phyloP scores from a whole-genome alignment of 2,888 invertebrate genomes.

The Ligdia adustata region DNA sequence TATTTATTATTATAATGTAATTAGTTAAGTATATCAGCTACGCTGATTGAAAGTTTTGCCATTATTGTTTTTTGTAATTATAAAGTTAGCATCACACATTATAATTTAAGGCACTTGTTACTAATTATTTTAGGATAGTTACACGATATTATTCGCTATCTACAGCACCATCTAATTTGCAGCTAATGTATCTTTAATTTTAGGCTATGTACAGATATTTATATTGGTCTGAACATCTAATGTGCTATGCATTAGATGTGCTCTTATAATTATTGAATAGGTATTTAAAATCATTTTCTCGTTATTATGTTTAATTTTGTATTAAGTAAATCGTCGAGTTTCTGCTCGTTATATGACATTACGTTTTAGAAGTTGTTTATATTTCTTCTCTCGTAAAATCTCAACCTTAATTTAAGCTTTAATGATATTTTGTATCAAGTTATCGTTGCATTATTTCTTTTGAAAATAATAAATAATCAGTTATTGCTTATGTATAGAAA shows the following conservation, averaged over 20 bases:
- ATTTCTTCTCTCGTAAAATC: too few relatives aligned
- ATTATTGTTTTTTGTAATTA: conserved; percentile 31
- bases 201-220: conserved; percentile 77
- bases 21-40: conserved; percentile 18
- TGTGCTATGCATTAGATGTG: conserved; percentile 58
- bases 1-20: conserved; percentile 1
- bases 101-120: conserved; percentile 21
- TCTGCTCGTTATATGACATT: conserved; percentile 45
- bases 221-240: conserved; percentile 64
- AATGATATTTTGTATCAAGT: too few relatives aligned
- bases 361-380: conserved; percentile 70
- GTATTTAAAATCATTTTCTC: conserved; percentile 52
- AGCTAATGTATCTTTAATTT: conserved; percentile 44
- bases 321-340: conserved; percentile 19
- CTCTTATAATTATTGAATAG: conserved; percentile 45
- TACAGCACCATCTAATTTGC: conserved; percentile 40
- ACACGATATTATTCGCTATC: conserved; percentile 18
- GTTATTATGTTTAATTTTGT: conserved; percentile 41
- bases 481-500: too few relatives aligned
- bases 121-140: conserved; percentile 13
- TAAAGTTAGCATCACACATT: conserved; percentile 32
- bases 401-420: too few relatives aligned
- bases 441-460: too few relatives aligned
- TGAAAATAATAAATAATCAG: too few relatives aligned
- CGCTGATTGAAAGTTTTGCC: conserved; percentile 36